Conservation (phyloP, 2,888 invertebrate genomes). For the Leucania comma region DNA sequence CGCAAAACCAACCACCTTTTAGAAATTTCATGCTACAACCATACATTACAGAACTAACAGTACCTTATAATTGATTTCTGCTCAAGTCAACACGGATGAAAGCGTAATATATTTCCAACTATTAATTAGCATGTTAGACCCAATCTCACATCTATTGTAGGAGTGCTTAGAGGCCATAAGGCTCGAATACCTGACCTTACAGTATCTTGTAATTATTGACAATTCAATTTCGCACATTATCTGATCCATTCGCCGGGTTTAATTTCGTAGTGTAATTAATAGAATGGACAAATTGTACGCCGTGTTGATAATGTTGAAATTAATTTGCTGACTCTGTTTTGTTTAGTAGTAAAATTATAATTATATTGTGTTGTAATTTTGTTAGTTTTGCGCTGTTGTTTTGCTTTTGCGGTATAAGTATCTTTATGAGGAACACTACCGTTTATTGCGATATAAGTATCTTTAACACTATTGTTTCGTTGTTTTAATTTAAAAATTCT, state of each 20-base stretch:
- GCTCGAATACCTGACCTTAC: constrained; percentile 60
- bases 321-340: constrained; percentile 50
- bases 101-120: constrained; percentile 47
- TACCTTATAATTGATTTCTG: constrained; percentile 46
- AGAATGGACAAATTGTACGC: constrained; percentile 61
- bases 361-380: constrained; percentile 27
- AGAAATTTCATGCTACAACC: constrained; percentile 16
- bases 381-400: constrained; percentile 11
- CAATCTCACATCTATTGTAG: constrained; percentile 66
- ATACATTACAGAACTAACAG: constrained; percentile 38
- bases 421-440: too few species aligned
- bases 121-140: constrained; percentile 61
- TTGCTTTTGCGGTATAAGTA: background rate
- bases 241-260: constrained; percentile 76
- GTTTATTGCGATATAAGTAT: too few species aligned
- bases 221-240: constrained; percentile 85
- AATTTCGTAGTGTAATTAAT: constrained; percentile 63
- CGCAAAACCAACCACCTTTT: background rate
- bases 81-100: constrained; percentile 40
- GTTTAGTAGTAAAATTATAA: constrained; percentile 13
- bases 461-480: background rate
- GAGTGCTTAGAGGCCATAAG: constrained; percentile 62
- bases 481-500: background rate
- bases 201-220: constrained; percentile 83
- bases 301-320: constrained; percentile 49